phyloP scores from a whole-genome alignment of 2,888 invertebrate genomes.

The Altica lythri region DNA sequence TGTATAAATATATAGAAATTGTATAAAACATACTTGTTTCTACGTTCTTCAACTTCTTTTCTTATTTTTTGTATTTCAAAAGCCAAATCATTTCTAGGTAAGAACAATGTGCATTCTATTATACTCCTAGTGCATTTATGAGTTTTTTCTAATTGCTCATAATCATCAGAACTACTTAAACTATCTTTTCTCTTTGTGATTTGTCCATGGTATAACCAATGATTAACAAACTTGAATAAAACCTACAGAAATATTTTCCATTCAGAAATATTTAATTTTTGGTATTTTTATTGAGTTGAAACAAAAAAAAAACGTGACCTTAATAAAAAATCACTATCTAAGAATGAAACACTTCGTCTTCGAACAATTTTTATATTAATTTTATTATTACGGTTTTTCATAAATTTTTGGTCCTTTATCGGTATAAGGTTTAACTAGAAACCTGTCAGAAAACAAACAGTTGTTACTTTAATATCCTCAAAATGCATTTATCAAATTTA shows the following conservation, averaged over 20 bases:
- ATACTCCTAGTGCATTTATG: constrained; percentile 30
- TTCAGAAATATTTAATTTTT: background rate
- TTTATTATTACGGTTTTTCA: no score
- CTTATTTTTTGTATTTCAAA: constrained; percentile 37
- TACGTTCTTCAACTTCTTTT: constrained; percentile 38
- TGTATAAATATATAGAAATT: background rate
- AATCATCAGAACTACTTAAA: constrained; percentile 18
- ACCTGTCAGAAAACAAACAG: no score
- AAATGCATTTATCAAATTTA: no score
- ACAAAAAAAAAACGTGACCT: no score
- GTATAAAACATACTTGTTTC: constrained; percentile 37
- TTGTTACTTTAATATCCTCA: no score
- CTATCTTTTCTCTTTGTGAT: constrained; percentile 24
- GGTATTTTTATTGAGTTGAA: background rate
- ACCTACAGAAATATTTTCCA: constrained; percentile 35
- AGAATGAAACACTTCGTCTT: no score
- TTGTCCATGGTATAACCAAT: constrained; percentile 39
- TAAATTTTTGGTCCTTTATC: no score
- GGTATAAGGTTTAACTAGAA: no score
- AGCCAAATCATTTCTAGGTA: constrained; percentile 38
- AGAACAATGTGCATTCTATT: constrained; percentile 42
- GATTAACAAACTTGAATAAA: constrained; percentile 34
- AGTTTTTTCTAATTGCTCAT: constrained; percentile 16
- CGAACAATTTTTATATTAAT: no score
- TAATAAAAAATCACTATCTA: no score